Evolutionary conservation across 92 coral and sea anemone genomes (phyloP).

Genomic region (Porites rus): DNA sequence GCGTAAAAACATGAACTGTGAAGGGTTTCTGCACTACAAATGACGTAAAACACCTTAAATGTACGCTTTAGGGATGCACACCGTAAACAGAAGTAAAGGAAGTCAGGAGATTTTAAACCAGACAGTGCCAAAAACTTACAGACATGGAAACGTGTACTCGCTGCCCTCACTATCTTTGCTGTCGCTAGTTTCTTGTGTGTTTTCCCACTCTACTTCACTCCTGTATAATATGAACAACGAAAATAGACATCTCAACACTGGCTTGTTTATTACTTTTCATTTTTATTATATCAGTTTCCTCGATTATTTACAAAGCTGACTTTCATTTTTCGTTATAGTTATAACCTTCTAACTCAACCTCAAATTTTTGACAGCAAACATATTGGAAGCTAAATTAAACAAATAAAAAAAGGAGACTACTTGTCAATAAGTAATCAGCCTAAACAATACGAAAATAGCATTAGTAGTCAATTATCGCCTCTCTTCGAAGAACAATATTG

Average conservation of each 20-base stretch:
- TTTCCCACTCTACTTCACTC: slow-evolving; percentile 36
- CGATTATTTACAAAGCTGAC: neutral
- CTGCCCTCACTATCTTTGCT: slow-evolving; percentile 38
- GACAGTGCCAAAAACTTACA: slow-evolving; percentile 21
- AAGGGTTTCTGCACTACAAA: neutral
- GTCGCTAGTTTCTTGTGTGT: slow-evolving; percentile 33
- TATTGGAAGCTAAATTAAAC: too few relatives aligned
- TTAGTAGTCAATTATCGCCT: too few relatives aligned
- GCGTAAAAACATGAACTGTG: slow-evolving; percentile 8
- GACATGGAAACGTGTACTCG: slow-evolving; percentile 59
- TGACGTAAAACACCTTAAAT: too few relatives aligned
- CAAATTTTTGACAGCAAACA: too few relatives aligned
- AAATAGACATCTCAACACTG: slow-evolving; percentile 12
- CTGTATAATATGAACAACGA: slow-evolving; percentile 21
- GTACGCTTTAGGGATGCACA: too few relatives aligned
- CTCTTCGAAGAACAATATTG: too few relatives aligned
- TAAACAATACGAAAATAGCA: too few relatives aligned
- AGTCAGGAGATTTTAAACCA: too few relatives aligned
- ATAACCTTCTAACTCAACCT: neutral
- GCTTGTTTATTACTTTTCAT: neutral
- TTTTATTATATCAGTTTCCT: slow-evolving; percentile 2
- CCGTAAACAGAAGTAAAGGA: too few relatives aligned
- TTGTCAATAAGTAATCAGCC: too few relatives aligned
- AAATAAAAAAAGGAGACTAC: too few relatives aligned
- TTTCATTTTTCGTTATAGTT: neutral